Evolutionary conservation across 2,113 vertebrate species (phyloP), one percentile per base, ranked within the genome.

Genomic region (Indri indri): DNA sequence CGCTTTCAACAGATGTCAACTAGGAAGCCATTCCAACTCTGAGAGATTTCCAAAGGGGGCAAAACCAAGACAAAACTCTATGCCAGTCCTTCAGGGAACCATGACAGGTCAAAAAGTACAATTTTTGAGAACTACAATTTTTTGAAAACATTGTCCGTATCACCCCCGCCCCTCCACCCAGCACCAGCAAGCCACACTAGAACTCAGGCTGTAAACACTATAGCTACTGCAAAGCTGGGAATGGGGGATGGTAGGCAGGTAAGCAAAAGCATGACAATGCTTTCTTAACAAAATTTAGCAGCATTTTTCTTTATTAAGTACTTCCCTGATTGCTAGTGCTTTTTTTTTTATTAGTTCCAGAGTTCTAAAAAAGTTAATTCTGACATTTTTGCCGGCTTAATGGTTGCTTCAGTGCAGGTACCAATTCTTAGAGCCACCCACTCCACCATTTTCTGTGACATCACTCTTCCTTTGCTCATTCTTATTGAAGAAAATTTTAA

Each of bases 61-160:
- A 90, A 86, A 91, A 87, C 57, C 86, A 94, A 91, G 20, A 86
- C 42, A 79, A 40, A 27, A 30, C 80, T 85, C 57, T 90, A 47
- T 71, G 27, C 18, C 16, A 50, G 40, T 81, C 37, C n/a, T 76
- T 81, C 47, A 42, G 27, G 68, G 22, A 87, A 50, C 17, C 18
- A 74, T n/a, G 20, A 57, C 9, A 93, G 37, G 66, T 87, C 45
- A 87, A 81, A 86, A 91, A 68, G 54, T 20, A 22, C n/a, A 96
- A 42, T 32, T 57, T 57, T 71, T 73, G 66, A 76, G n/a, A 88
- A 74, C 9, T 6, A 71, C 23, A 68, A 30, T 68, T 86, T 90
- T 57, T 68, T 81, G 13, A 83, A 50, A 74, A 86, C 34, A 82
- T 17, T 20, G 42, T 74, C 50, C 77, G 23, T 50, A 61, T 30